Base-by-base conservation (phyloP, 1,140 invertebrate species). In the Epicauta chinensis region DNA sequence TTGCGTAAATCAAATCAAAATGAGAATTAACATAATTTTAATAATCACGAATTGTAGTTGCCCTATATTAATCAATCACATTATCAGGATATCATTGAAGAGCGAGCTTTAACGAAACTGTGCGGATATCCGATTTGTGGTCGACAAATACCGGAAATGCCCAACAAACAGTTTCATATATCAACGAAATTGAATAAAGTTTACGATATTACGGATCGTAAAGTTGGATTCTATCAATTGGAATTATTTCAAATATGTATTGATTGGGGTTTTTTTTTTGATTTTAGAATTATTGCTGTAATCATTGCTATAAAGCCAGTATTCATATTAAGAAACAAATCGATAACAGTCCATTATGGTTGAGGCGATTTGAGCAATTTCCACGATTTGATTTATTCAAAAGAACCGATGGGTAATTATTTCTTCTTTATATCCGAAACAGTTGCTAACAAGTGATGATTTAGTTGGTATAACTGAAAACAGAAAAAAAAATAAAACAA, bases 81-180 rank as follows among this genome's bases (percentile, higher is more conserved):
- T 62, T 89, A 90, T 65, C 79, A 85, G 62, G 90, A 93, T 72
- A 71, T 91, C 7, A 80, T 86, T 11, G 89, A 92, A 69, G 91
- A 94, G 69, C 73, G 91, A 66, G 77, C 83, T 30, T 82, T 94
- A 41, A 69, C 73, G 9, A 84, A 84, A 53, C 32, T 84, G 0
- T 94, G 91, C 73, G 91, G 90, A n/a, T 94, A 93, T 75, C 81
- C 86, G 31, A 58, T 92, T 1, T 94, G 91, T 71, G 66, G 71
- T 10, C 81, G 82, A 43, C 31, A 55, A 10, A 63, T 90, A 14
- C 73, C 63, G 23, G 65, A 81, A 63, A 74, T 87, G 48, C 81
- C 84, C 0, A 82, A 80, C 38, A 86, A 92, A 70, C 80, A 84
- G 47, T 93, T 86, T 72, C 76, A 80, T 52, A 93, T 93, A 67